A percentile compares a stretch with the other conserved stretches of the same genome.
These are phyloP conservation scores for Clarias gariepinus DNA, from an alignment of 2,113 vertebrate species.

Conservation along the genomic window DNA sequence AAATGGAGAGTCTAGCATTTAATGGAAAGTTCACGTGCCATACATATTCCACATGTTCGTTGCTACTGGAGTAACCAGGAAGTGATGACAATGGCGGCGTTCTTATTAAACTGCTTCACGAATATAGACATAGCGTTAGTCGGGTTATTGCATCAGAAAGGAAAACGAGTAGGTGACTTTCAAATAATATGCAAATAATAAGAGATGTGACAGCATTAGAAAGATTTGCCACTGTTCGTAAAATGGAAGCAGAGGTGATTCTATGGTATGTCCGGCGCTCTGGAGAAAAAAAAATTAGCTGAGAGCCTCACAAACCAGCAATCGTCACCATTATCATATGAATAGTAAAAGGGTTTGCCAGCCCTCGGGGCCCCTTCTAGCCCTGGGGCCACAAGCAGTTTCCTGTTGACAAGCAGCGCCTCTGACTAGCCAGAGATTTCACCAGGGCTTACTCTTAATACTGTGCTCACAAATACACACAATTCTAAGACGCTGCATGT, in stretches of 20 bases:
- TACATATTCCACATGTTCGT: background rate
- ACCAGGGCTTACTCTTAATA: constrained; percentile 36
- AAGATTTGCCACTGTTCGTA: background rate
- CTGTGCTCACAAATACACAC: constrained; percentile 32
- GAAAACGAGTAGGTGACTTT: background rate
- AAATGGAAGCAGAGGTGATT: background rate
- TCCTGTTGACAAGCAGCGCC: too few species aligned
- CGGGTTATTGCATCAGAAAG: background rate
- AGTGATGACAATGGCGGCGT: constrained; percentile 11
- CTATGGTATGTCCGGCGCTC: too few species aligned
- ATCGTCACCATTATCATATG: too few species aligned
- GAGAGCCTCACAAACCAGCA: too few species aligned
- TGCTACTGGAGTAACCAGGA: constrained; percentile 7
- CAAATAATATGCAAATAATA: constrained; percentile 19
- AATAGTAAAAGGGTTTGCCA: too few species aligned
- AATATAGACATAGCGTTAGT: background rate
- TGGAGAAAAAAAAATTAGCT: too few species aligned
- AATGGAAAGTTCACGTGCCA: background rate
- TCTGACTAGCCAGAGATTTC: background rate
- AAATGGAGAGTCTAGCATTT: background rate
- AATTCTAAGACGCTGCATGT: constrained; percentile 28
- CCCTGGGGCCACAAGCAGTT: too few species aligned
- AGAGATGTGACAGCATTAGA: background rate
- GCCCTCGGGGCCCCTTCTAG: too few species aligned
- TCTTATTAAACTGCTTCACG: background rate